Conservation (phyloP, 2,113 vertebrate species). For the Butastur rufipennis region DNA sequence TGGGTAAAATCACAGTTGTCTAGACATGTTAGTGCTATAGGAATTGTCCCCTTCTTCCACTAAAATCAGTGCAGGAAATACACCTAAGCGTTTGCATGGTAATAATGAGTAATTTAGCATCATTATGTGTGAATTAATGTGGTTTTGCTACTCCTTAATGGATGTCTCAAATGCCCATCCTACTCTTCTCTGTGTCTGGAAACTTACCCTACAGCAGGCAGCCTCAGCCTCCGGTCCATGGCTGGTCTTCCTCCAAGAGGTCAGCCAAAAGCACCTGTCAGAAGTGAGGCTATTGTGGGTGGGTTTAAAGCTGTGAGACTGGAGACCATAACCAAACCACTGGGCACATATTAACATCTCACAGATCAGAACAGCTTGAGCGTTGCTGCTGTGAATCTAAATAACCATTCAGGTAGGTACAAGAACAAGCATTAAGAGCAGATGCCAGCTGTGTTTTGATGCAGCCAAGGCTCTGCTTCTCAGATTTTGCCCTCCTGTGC, state of each 20-base stretch:
- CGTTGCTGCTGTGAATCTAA: not conserved
- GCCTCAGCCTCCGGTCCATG: not conserved
- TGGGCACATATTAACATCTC: not conserved
- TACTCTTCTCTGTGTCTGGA: not conserved
- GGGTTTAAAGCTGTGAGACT: not conserved
- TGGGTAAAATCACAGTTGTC: not conserved
- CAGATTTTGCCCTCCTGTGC: not conserved
- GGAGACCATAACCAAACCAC: not conserved
- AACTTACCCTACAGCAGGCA: not conserved
- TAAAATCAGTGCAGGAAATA: not conserved
- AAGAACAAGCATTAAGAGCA: not conserved
- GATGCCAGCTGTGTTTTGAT: not conserved
- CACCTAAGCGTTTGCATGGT: not conserved
- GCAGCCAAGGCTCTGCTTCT: not conserved
- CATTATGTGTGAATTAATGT: not conserved
- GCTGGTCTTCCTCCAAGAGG: not conserved
- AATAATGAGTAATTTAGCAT: not conserved
- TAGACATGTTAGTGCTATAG: not conserved
- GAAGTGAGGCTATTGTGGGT: not conserved
- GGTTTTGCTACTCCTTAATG: not conserved
- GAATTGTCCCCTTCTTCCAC: not conserved
- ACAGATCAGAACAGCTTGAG: not conserved
- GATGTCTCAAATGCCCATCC: not conserved
- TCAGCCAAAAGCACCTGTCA: not conserved
- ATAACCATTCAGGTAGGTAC: not conserved